Evolutionary conservation across 1,140 invertebrate genomes (phyloP), one percentile per base, ranked within the genome.

Genomic region (Pogonognathellus flavescens): DNA sequence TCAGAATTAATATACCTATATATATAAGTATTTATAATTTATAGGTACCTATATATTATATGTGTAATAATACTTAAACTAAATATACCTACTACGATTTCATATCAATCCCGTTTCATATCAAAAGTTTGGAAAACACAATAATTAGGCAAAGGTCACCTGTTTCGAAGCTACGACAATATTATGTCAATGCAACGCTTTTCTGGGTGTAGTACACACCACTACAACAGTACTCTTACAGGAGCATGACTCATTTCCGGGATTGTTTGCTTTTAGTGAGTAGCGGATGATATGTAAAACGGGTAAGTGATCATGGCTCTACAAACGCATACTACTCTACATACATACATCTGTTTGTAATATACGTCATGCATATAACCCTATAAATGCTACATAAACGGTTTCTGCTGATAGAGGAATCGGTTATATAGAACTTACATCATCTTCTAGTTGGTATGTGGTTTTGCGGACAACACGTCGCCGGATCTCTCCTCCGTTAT

Each of bases 381-480:
- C 52, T 80, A 60, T n/a, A 62, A 82, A 62, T 31, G 10, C 20
- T 25, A 70, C 22, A 6, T n/a, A 14, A 76, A 31, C 25, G 7
- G n/a, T 9, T 14, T 18, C 41, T 50, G 31, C 31, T 41, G 31
- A 41, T 41, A 76, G 31, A 14, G 18, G n/a, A 76, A 76, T 76
- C 31, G 20, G 50, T 60, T n/a, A 66, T 16, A 55, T 80, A 16
- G 70, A 76, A 80, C 83, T 70, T 81, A 88, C 87, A 84, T 88
- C 87, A 84, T 88, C 84, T 25, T 88, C 87, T 49, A 88, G 80
- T 80, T 88, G 57, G 70, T 88, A 88, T 13, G 86, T 88, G 18
- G 87, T 88, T 81, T 88, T 88, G 50, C 84, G 70, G 60, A 86
- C 82, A 53, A 88, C 85, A 53, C 84, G 81, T 66, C 86, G 25